These are phyloP conservation scores for Laspeyria flexula DNA, from an alignment of 2,888 invertebrate genomes.

Conservation along the genomic window DNA sequence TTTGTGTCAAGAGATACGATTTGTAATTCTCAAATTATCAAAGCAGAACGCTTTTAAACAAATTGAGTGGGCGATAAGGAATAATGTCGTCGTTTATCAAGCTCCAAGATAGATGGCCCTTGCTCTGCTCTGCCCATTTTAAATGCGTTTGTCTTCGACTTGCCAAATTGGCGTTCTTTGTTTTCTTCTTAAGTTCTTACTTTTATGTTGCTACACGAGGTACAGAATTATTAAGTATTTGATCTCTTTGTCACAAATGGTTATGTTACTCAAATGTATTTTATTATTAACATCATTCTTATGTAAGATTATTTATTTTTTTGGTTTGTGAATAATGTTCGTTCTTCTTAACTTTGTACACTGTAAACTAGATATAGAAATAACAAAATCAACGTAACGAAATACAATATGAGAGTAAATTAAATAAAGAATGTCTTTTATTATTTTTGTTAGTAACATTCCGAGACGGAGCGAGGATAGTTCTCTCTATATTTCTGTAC, in stretches of 20 bases:
- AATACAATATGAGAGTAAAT: not conserved
- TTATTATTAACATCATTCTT: not conserved
- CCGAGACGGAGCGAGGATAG: not conserved
- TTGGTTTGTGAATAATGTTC: too few relatives aligned
- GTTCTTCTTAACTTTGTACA: too few relatives aligned
- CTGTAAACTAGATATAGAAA: too few relatives aligned
- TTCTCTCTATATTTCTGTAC: not conserved
- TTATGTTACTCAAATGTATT: not conserved
- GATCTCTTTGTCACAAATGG: slow-evolving; percentile 36
- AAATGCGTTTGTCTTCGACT: slow-evolving; percentile 85
- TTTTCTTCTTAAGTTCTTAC: slow-evolving; percentile 74
- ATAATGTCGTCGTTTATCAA: slow-evolving; percentile 86
- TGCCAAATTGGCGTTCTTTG: slow-evolving; percentile 83
- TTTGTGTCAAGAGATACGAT: slow-evolving; percentile 82
- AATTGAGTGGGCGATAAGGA: slow-evolving; percentile 86
- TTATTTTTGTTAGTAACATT: not conserved
- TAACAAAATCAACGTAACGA: too few relatives aligned
- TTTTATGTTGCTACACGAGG: slow-evolving; percentile 57
- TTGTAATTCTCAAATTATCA: slow-evolving; percentile 86
- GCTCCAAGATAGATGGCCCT: slow-evolving; percentile 82
- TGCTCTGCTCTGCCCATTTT: slow-evolving; percentile 85
- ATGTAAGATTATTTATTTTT: too few relatives aligned
- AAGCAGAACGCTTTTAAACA: slow-evolving; percentile 86
- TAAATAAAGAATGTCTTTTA: slow-evolving; percentile 1
- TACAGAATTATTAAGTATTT: slow-evolving; percentile 48